Evolutionary conservation across 2,888 invertebrate genomes (phyloP).

Genomic region (Pyrgus malvae): DNA sequence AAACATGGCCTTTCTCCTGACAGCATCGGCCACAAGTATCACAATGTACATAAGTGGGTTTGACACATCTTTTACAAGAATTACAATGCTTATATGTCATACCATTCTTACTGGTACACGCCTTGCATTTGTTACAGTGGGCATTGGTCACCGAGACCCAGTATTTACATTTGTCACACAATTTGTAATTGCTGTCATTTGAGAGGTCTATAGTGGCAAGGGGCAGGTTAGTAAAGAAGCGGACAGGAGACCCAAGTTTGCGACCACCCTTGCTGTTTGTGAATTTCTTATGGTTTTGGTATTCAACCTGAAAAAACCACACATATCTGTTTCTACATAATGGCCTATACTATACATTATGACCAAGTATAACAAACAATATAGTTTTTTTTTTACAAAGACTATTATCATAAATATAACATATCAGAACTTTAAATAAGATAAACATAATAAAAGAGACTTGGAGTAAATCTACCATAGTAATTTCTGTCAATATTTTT

Average conservation of each 20-base stretch:
- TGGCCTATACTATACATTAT: not conserved
- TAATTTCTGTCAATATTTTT: no score
- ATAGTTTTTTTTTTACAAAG: no score
- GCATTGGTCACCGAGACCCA: conserved; percentile 79
- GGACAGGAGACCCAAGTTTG: conserved; percentile 91
- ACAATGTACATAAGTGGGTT: conserved; percentile 92
- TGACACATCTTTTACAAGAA: conserved; percentile 90
- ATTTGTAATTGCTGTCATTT: conserved; percentile 86
- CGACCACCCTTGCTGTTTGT: conserved; percentile 84
- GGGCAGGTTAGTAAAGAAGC: conserved; percentile 92
- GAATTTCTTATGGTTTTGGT: conserved; percentile 90
- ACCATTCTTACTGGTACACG: conserved; percentile 79
- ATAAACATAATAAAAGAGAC: no score
- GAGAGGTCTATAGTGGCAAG: conserved; percentile 70
- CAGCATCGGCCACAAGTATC: conserved; percentile 85
- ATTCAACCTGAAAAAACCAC: conserved; percentile 83
- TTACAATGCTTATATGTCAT: conserved; percentile 90
- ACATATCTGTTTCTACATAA: not conserved
- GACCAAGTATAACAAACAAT: no score
- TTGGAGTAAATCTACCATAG: no score
- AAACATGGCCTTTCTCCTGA: conserved; percentile 57
- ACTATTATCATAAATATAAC: no score
- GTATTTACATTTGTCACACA: conserved; percentile 86
- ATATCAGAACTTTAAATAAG: no score
- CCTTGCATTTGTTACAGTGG: conserved; percentile 66